phyloP scores from a whole-genome alignment of 2,888 invertebrate genomes.

The Magallana nippona region DNA sequence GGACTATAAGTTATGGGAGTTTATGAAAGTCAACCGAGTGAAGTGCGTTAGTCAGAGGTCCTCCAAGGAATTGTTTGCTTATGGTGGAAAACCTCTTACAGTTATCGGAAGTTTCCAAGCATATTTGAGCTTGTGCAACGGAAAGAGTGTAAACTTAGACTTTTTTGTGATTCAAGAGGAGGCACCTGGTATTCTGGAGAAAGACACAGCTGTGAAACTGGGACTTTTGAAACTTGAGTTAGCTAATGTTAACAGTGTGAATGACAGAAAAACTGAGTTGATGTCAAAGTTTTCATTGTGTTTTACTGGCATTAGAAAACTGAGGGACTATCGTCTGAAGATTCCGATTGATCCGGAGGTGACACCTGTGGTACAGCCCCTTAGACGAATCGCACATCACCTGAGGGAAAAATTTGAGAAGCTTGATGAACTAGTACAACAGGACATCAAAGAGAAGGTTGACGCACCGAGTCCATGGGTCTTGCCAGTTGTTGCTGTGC shows the following conservation, averaged over 20 bases:
- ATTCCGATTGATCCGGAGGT: too few relatives aligned
- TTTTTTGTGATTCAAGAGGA: neutral
- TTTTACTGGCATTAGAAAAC: constrained; percentile 19
- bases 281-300: neutral
- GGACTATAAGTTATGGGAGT: neutral
- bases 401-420: too few relatives aligned
- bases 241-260: too few relatives aligned
- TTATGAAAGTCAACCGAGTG: neutral
- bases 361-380: too few relatives aligned
- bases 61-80: neutral
- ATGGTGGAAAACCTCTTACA: neutral
- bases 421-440: too few relatives aligned
- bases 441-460: constrained; percentile 53
- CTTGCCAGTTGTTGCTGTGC: constrained; percentile 50
- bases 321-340: constrained; percentile 25
- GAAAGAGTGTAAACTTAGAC: neutral
- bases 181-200: neutral
- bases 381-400: too few relatives aligned
- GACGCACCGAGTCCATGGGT: constrained; percentile 54
- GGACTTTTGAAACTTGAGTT: too few relatives aligned
- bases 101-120: neutral
- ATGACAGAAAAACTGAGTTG: neutral
- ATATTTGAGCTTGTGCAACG: neutral
- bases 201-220: neutral
- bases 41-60: neutral